Evolutionary conservation across 2,888 invertebrate genomes (phyloP).

Genomic region (Cabera pusaria): DNA sequence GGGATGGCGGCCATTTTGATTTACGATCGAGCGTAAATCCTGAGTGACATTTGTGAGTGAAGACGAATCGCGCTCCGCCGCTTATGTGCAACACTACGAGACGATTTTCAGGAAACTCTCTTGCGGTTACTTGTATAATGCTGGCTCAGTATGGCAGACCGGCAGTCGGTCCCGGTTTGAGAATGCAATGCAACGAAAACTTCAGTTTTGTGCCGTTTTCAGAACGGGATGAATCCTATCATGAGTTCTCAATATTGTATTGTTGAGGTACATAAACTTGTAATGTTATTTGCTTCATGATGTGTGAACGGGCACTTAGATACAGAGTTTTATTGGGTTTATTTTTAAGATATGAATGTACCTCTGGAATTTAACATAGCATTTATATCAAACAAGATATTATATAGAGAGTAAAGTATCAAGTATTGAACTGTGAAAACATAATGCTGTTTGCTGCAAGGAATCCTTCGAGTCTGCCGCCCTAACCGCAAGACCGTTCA

Average conservation of each 20-base stretch:
- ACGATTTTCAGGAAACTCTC: conserved; percentile 64
- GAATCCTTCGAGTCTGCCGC: conserved; percentile 9
- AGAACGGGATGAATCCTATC: conserved; percentile 29
- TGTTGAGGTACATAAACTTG: conserved; percentile 51
- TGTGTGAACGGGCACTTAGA: conserved; percentile 39
- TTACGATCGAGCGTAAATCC: conserved; percentile 79
- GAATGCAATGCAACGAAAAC: conserved; percentile 44
- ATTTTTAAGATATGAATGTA: conserved; percentile 16
- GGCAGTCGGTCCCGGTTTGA: conserved; percentile 26
- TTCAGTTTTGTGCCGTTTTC: conserved; percentile 33
- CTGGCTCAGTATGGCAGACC: conserved; percentile 33
- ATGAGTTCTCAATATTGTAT: conserved; percentile 46
- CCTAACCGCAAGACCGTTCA: conserved; percentile 17
- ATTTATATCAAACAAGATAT: not conserved
- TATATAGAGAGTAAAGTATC: too few species aligned
- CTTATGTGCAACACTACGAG: conserved; percentile 52
- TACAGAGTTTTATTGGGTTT: conserved; percentile 16
- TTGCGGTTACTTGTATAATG: conserved; percentile 51
- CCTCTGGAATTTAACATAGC: not conserved
- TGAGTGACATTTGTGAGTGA: conserved; percentile 78
- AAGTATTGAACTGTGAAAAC: conserved; percentile 1
- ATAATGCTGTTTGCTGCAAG: not conserved
- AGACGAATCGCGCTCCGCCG: conserved; percentile 56
- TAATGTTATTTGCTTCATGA: conserved; percentile 47
- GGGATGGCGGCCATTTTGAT: conserved; percentile 77